Base-by-base conservation (phyloP, 1,140 invertebrate species). In the Scaptomyza pallida region DNA sequence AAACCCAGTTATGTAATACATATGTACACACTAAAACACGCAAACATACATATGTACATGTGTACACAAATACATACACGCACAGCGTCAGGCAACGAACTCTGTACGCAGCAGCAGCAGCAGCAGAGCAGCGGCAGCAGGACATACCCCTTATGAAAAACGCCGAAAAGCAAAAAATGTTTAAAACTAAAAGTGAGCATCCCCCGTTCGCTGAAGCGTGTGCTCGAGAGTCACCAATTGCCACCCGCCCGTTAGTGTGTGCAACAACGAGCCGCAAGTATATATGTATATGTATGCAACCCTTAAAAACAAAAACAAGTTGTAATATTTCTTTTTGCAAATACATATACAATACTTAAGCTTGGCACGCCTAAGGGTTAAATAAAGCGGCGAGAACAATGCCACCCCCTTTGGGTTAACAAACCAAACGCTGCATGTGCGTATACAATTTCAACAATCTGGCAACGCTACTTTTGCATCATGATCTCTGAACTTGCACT, bases 1-100 rank as follows among this genome's bases (percentile, higher is more conserved):
- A 72, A 78, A 59, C 83, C 78, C 78, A 76, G 78, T 88, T 88
- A 88, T 88, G 78, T 82, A 88, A 89, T 75, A 81, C 72, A 65
- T 56, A n/a, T n/a, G n/a, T n/a, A 48, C n/a, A 62, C 23, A 2
- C 26, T 9, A 2, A 21, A 2, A 65, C 56, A 64, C 2, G 17
- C 26, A 57, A 8, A 21, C 16, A 15, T 15, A 64, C 26, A 47
- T 26, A 43, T n/a, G n/a, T n/a, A 47, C 60, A 56, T 21, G 33
- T 30, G 16, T 8, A 59, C 30, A 60, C n/a, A 44, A 13, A 17
- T 17, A 62, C 19, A 52, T 30, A 43, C 16, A 21, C 47, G 50
- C 63, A 55, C 43, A 52, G 41, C 23, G 45, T 41, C 40, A 69
- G 60, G 65, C 72, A 68, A 59, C 45, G 44, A 60, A 68, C 54